These are phyloP conservation scores for Ctenopoma kingsleyae DNA, from an alignment of 2,797 vertebrate species.

Conservation along the genomic window DNA sequence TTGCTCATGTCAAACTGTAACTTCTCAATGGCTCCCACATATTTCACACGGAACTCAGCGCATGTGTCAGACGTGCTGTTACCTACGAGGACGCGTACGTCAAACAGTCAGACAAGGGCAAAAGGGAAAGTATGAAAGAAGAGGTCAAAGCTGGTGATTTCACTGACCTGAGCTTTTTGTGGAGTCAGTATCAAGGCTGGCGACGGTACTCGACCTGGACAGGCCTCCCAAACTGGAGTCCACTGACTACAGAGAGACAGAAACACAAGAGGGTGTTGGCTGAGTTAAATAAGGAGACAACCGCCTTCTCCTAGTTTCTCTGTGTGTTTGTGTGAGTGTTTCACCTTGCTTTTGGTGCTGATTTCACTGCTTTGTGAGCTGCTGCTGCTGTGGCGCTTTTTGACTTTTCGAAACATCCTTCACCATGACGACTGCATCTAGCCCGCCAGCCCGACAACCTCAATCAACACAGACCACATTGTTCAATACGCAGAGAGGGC, in stretches of 20 bases:
- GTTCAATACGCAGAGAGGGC: background rate
- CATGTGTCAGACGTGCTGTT: constrained; percentile 91
- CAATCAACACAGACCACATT: background rate
- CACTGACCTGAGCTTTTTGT: constrained; percentile 94
- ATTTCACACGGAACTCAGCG: constrained; percentile 94
- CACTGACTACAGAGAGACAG: constrained; percentile 87
- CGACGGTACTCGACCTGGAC: constrained; percentile 97
- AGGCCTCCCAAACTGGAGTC: constrained; percentile 98
- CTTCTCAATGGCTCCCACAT: constrained; percentile 94
- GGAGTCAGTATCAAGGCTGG: constrained; percentile 97
- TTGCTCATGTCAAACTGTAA: constrained; percentile 90
- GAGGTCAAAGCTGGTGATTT: background rate
- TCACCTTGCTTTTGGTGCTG: constrained; percentile 98
- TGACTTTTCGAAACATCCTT: constrained; percentile 98
- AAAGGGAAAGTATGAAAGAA: background rate
- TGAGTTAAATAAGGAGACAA: background rate
- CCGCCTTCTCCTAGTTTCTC: background rate
- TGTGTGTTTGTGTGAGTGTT: background rate
- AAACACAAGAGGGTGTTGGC: background rate
- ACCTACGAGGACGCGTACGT: constrained; percentile 70
- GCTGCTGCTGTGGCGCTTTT: constrained; percentile 98
- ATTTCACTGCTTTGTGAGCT: constrained; percentile 99
- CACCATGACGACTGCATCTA: constrained; percentile 83
- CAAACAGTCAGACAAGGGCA: background rate
- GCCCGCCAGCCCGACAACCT: constrained; percentile 55